Percentiles rank a stretch among this genome's conserved stretches.
Conservation (phyloP, 2,113 vertebrate species). For the Bos indicus region DNA sequence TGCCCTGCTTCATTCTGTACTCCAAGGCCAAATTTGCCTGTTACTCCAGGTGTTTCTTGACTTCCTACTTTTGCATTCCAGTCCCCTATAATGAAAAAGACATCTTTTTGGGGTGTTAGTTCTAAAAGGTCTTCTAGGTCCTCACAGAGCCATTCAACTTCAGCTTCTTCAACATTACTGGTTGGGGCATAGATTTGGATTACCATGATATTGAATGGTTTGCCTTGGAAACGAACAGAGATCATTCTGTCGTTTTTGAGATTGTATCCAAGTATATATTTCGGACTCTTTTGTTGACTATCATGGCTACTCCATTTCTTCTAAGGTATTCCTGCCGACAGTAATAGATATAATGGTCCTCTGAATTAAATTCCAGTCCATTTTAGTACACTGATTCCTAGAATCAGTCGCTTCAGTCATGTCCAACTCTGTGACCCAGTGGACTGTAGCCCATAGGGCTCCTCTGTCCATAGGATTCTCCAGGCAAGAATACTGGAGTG, state of each 20-base stretch:
- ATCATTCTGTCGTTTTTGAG: neutral
- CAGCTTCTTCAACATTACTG: neutral
- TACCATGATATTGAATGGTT: fast-evolving
- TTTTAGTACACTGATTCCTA: neutral
- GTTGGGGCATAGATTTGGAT: neutral
- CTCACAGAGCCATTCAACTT: neutral
- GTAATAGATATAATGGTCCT: neutral
- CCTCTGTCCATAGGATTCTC: neutral
- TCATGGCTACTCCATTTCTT: neutral
- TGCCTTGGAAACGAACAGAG: neutral
- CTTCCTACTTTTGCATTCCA: neutral
- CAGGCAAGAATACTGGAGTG: neutral
- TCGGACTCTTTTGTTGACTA: neutral
- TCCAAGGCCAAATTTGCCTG: neutral
- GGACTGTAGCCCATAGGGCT: neutral
- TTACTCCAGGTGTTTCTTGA: neutral
- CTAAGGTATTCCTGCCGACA: neutral
- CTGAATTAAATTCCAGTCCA: neutral
- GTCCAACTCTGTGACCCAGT: neutral
- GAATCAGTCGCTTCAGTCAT: neutral
- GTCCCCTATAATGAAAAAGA: neutral
- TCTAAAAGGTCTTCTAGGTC: neutral
- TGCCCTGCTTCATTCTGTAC: neutral
- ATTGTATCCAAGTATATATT: neutral
- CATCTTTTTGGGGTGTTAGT: neutral